These are phyloP conservation scores for Heliothis peltigera DNA, from an alignment of 2,888 invertebrate species.

Conservation along the genomic window DNA sequence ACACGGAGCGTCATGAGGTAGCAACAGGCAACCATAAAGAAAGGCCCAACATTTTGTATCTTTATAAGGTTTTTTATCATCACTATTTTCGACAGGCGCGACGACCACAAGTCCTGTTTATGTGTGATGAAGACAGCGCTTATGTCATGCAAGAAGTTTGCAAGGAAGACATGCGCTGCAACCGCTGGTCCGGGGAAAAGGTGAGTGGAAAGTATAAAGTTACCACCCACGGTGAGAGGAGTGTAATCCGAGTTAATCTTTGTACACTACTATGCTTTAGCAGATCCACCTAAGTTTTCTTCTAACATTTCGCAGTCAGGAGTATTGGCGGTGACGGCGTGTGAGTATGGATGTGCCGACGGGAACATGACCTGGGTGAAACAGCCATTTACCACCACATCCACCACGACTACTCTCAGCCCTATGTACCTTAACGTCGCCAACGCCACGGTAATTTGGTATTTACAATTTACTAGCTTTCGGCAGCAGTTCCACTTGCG, in stretches of 20 bases:
- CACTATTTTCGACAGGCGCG: slow-evolving; percentile 81
- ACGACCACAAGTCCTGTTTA: slow-evolving; percentile 92
- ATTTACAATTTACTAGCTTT: too few species aligned
- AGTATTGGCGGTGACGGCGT: slow-evolving; percentile 91
- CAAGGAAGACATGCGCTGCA: slow-evolving; percentile 91
- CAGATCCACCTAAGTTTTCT: too few species aligned
- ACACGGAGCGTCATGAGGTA: slow-evolving; percentile 90
- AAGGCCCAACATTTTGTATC: too few species aligned
- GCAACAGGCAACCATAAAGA: slow-evolving; percentile 4
- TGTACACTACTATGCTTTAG: too few species aligned
- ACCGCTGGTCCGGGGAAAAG: slow-evolving; percentile 91
- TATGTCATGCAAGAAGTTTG: slow-evolving; percentile 93
- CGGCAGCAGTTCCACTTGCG: too few species aligned
- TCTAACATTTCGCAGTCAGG: slow-evolving; percentile 83
- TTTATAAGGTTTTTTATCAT: not conserved
- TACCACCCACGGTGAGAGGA: not conserved
- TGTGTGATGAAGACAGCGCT: slow-evolving; percentile 92
- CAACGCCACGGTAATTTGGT: slow-evolving; percentile 74
- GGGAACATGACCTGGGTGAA: slow-evolving; percentile 82
- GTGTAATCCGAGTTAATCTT: too few species aligned
- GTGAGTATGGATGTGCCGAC: slow-evolving; percentile 92
- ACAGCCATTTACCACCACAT: slow-evolving; percentile 76
- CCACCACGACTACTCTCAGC: slow-evolving; percentile 80
- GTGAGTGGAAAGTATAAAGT: slow-evolving; percentile 64
- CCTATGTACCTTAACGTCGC: slow-evolving; percentile 81